These are phyloP conservation scores for Drosophila cracens DNA, from an alignment of 2,888 invertebrate genomes.

Conservation along the genomic window DNA sequence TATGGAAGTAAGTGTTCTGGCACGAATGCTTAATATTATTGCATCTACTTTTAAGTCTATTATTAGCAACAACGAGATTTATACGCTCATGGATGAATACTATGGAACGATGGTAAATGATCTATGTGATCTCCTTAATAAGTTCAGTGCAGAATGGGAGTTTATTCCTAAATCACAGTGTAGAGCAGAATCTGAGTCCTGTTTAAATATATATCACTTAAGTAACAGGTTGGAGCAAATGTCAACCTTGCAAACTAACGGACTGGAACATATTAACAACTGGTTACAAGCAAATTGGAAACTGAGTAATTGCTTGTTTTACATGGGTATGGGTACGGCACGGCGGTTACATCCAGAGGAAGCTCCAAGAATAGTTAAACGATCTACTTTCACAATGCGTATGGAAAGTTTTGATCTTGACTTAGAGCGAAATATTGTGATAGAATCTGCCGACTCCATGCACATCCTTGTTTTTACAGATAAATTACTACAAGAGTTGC, in stretches of 20 bases:
- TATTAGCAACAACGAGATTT: constrained; percentile 29
- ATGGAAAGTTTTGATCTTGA: constrained; percentile 54
- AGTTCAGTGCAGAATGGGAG: constrained; percentile 50
- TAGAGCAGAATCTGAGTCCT: constrained; percentile 51
- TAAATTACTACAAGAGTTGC: constrained; percentile 40
- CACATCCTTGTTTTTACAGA: constrained; percentile 44
- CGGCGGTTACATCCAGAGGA: constrained; percentile 34
- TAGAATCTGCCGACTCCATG: constrained; percentile 45
- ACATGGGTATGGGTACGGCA: constrained; percentile 48
- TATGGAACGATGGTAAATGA: constrained; percentile 37
- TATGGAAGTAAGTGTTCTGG: constrained; percentile 39
- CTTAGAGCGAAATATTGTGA: constrained; percentile 17
- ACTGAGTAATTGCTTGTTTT: constrained; percentile 45
- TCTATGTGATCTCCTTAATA: constrained; percentile 41
- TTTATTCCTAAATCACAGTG: constrained; percentile 55
- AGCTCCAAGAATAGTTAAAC: constrained; percentile 7
- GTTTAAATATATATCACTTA: constrained; percentile 48
- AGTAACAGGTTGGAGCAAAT: constrained; percentile 44
- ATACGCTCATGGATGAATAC: constrained; percentile 37
- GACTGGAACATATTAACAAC: constrained; percentile 45
- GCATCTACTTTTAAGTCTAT: constrained; percentile 36
- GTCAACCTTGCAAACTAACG: constrained; percentile 35
- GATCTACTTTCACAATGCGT: constrained; percentile 35
- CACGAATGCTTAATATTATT: constrained; percentile 42
- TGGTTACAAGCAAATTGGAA: constrained; percentile 53